Evolutionary conservation across 1,140 invertebrate species (phyloP), one percentile per base, ranked within the genome.

Genomic region (Euura lappo): DNA sequence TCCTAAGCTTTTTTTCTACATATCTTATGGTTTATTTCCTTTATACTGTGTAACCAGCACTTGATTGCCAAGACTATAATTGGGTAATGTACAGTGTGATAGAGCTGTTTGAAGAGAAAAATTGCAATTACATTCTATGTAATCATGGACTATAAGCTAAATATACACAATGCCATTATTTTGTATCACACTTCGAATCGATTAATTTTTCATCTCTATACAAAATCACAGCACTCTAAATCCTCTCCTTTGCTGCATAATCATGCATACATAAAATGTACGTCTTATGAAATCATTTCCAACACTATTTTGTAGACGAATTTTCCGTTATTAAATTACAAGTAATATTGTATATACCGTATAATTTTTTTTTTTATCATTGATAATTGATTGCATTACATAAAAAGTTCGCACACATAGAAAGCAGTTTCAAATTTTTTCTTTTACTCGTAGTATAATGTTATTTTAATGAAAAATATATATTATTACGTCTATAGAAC

Each of bases 11-110:
- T 68, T 8, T 60, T 60, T 68, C 13, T 68, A 68, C 28, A 44
- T 68, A 68, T 68, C 13, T 28, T 68, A 13, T 68, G 42, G 42
- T 68, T 68, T 68, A 28, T 7, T 68, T 68, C 66, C 66, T 42
- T 68, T 68, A 4, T 28, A 68, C 60, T 68, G 66, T 68, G 42
- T 68, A 42, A 68, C 4, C 42, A 68, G 13, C 66, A 68, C 8
- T 68, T 68, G 28, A 44, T 68, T 68, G 44, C 10, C 66, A 7
- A 68, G 10, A 68, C 8, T 28, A 28, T 28, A 11, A 60, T 60
- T 60, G 51, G 51, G 51, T n/a, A 60, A 60, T 60, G 51, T 60
- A 60, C 10, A 60, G 51, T 60, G 51, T 8, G 0, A 28, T n/a
- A n/a, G 13, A 60, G 51, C 51, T 60, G 13, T 60, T 60, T 6